Evolutionary conservation across 2,797 vertebrate species (phyloP).

Genomic region (Anguilla megastoma): DNA sequence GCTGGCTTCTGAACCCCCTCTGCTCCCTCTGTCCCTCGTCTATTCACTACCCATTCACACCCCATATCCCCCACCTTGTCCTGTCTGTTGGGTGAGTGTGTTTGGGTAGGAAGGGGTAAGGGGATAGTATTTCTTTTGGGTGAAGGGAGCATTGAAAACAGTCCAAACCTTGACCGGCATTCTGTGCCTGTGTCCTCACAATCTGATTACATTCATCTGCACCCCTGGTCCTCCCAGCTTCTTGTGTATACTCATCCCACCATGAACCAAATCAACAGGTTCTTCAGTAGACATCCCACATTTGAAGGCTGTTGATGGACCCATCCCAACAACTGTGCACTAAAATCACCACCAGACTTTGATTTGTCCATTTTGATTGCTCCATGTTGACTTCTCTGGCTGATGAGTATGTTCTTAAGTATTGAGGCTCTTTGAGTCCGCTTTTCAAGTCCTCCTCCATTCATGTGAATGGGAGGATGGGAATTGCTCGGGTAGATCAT

Average conservation of each 20-base stretch:
- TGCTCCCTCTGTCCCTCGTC: constrained; percentile 37
- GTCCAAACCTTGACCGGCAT: constrained; percentile 28
- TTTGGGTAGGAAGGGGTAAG: constrained; percentile 38
- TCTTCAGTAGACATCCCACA: constrained; percentile 28
- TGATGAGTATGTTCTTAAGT: background rate
- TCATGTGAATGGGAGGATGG: background rate
- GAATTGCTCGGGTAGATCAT: constrained; percentile 13
- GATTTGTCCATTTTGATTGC: constrained; percentile 1
- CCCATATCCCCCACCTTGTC: constrained; percentile 46
- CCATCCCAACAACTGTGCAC: constrained; percentile 42
- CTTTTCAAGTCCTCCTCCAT: background rate
- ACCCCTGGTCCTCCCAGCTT: background rate
- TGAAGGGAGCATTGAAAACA: constrained; percentile 44
- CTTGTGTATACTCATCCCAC: constrained; percentile 6
- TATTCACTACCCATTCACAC: background rate
- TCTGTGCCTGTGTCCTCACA: constrained; percentile 24
- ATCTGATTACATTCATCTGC: background rate
- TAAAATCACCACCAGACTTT: constrained; percentile 2
- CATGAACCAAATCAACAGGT: constrained; percentile 35
- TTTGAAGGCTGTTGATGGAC: constrained; percentile 32
- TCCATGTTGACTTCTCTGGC: background rate
- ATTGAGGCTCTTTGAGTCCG: background rate
- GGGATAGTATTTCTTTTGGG: constrained; percentile 34
- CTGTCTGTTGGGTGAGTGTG: constrained; percentile 41
- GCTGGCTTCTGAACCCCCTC: constrained; percentile 5